Evolutionary conservation across 1,140 invertebrate genomes (phyloP), one percentile per base, ranked within the genome.

Genomic region (Drosophila serrata): DNA sequence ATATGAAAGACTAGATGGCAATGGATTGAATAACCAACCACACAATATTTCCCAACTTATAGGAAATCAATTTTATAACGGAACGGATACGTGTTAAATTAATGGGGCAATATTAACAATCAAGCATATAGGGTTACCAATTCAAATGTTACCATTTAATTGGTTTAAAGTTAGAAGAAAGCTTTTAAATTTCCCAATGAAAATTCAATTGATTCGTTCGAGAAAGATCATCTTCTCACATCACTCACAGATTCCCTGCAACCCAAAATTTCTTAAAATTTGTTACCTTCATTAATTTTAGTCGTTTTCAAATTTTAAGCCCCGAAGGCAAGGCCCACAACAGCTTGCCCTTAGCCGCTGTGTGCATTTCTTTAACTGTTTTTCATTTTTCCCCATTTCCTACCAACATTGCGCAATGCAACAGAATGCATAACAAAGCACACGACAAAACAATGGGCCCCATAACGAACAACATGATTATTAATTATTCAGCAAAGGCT

Each of bases 351-450:
- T 69, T 40, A 72, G 59, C 76, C 56, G 81, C 55, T 79, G 67
- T 59, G 40, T 76, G 63, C 43, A 70, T 81, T 68, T 70, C 40
- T 67, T 73, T 57, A 67, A 70, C 69, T 75, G 57, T 59, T 60
- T 69, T 62, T 24, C 56, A 62, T 70, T 49, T 72, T 76, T 43
- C 53, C 53, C 46, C 29, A 61, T 62, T 68, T 51, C n/a, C 43
- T 27, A 61, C 33, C 12, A 63, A 31, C 56, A 67, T 87, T 82
- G 84, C 84, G 72, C 84, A 87, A 90, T 87, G 84, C 84, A 87
- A 88, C 85, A 87, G 84, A 87, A 88, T 87, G 68, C 76, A 80
- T 70, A 90, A 87, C 76, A 84, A 67, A 77, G 73, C 84, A 49
- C 56, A 64, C 27, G 48, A 61, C 81, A 80, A 82, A 73, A 87